These are phyloP conservation scores for Mactromeris polynyma DNA, from an alignment of 2,888 invertebrate species.

Conservation along the genomic window DNA sequence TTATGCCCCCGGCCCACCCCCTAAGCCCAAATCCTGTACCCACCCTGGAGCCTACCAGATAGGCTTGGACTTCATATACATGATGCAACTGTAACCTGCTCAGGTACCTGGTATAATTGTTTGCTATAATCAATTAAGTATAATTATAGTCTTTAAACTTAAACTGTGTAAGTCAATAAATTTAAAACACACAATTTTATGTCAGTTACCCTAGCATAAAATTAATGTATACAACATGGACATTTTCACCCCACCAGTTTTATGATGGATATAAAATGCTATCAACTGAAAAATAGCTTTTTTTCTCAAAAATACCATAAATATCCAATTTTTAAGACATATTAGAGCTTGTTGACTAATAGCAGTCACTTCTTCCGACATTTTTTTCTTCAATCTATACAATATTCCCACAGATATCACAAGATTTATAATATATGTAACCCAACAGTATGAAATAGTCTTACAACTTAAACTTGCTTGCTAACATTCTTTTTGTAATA, in stretches of 20 bases:
- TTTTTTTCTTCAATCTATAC: background rate
- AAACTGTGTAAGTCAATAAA: too few species aligned
- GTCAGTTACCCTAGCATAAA: too few species aligned
- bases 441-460: background rate
- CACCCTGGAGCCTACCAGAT: too few species aligned
- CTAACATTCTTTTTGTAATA: background rate
- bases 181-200: too few species aligned
- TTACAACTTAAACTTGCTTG: background rate
- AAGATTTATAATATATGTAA: background rate
- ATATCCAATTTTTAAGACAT: background rate
- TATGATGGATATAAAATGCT: slow-evolving; percentile 9
- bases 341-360: background rate
- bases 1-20: too few species aligned
- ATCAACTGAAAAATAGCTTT: background rate
- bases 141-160: too few species aligned
- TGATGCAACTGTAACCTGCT: too few species aligned
- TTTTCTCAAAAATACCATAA: background rate
- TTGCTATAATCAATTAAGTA: too few species aligned
- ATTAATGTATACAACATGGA: too few species aligned
- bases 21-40: too few species aligned
- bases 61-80: too few species aligned
- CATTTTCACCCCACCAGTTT: background rate
- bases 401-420: background rate
- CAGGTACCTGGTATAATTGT: too few species aligned
- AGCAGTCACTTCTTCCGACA: background rate